These are phyloP conservation scores for Muschampia plurimacula DNA, from an alignment of 2,888 invertebrate genomes.

Conservation along the genomic window DNA sequence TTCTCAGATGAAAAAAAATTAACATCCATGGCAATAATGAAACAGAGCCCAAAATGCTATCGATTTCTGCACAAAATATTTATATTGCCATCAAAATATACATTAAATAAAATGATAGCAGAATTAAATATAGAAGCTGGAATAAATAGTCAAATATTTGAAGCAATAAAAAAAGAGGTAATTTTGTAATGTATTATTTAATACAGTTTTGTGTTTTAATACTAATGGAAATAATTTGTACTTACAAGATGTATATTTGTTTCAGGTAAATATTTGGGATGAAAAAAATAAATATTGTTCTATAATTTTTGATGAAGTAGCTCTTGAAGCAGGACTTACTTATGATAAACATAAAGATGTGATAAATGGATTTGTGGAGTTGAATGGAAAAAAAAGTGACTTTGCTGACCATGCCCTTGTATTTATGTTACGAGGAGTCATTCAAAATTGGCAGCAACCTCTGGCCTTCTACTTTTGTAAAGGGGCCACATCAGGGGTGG, in stretches of 20 bases:
- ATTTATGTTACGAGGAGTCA: background rate
- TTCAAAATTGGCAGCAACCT: background rate
- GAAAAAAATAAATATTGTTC: background rate
- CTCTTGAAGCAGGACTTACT: background rate
- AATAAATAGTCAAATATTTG: background rate
- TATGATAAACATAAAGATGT: background rate
- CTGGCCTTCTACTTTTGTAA: background rate
- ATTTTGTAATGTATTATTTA: background rate
- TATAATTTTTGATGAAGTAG: slow-evolving; percentile 1
- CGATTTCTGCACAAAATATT: background rate
- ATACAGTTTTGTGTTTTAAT: background rate
- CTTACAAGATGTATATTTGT: background rate
- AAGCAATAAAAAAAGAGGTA: background rate
- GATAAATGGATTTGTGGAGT: slow-evolving; percentile 1
- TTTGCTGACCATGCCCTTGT: slow-evolving; percentile 6
- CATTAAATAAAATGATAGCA: background rate
- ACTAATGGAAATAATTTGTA: no score
- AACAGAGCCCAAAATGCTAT: slow-evolving; percentile 4
- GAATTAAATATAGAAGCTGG: background rate
- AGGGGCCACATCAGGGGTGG: background rate
- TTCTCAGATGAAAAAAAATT: background rate
- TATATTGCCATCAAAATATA: background rate
- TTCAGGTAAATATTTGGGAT: background rate
- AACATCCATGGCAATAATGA: background rate
- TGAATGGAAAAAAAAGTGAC: background rate